Conservation (phyloP, 2,113 vertebrate species). For the Aramus guarauna region DNA sequence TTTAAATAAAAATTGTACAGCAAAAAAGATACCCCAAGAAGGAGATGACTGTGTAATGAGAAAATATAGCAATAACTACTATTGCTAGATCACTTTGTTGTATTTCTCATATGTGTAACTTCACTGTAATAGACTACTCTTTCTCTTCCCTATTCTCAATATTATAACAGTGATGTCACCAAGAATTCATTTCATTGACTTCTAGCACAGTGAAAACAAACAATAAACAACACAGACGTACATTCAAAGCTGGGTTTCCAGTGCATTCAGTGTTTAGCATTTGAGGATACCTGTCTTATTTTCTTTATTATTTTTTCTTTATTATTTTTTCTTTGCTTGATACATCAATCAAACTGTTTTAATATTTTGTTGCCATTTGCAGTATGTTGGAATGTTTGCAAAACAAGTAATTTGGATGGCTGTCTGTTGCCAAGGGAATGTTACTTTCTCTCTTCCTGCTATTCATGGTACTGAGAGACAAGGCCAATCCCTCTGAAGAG, state of each 20-base stretch:
- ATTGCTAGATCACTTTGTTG: neutral
- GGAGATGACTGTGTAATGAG: neutral
- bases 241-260: neutral
- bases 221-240: neutral
- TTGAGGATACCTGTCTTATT: neutral
- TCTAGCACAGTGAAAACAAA: neutral
- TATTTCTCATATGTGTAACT: neutral
- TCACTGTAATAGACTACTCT: neutral
- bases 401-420: neutral
- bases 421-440: neutral
- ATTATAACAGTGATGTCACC: neutral
- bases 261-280: neutral
- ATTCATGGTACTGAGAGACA: neutral
- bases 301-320: neutral
- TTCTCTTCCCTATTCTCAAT: neutral
- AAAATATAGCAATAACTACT: neutral
- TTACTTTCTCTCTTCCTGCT: neutral
- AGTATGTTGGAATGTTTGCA: neutral
- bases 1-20: neutral
- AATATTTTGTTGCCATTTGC: neutral
- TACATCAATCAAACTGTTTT: neutral
- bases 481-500: neutral
- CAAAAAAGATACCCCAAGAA: neutral
- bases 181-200: neutral
- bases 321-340: neutral